Conservation (phyloP, 2,797 vertebrate genomes). For the Syncerus caffer region DNA sequence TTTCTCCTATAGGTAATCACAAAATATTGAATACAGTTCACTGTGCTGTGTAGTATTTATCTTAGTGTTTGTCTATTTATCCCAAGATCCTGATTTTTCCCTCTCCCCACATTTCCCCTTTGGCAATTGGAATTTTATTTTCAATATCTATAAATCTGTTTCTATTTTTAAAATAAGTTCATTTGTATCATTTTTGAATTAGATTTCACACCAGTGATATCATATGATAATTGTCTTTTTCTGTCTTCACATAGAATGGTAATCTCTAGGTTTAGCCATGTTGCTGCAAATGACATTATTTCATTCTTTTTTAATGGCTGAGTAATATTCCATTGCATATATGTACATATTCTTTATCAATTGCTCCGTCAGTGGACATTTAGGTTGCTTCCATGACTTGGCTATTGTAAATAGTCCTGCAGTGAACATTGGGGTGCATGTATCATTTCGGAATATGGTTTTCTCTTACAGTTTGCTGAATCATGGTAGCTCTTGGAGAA, state of each 20-base stretch:
- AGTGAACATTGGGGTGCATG: not conserved
- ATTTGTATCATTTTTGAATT: not conserved
- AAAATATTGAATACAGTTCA: not conserved
- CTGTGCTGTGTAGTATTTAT: not conserved
- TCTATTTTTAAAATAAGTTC: not conserved
- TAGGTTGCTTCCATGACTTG: not conserved
- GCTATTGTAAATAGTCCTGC: not conserved
- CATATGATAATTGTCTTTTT: not conserved
- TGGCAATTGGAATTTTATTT: not conserved
- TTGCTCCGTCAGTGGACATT: rapidly evolving
- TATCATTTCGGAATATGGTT: not conserved
- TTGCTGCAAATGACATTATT: not conserved
- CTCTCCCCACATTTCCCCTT: not conserved
- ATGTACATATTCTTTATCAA: not conserved
- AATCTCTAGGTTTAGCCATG: not conserved
- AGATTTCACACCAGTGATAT: not conserved
- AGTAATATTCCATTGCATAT: not conserved
- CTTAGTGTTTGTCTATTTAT: not conserved
- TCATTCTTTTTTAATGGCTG: not conserved
- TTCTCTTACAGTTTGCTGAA: not conserved
- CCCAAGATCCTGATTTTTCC: not conserved
- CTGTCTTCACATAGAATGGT: not conserved
- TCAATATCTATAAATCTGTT: not conserved
- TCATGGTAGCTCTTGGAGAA: not conserved
- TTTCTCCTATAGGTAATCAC: not conserved